Conservation (phyloP, 1,140 invertebrate genomes). For the Aradophagus sp. region DNA sequence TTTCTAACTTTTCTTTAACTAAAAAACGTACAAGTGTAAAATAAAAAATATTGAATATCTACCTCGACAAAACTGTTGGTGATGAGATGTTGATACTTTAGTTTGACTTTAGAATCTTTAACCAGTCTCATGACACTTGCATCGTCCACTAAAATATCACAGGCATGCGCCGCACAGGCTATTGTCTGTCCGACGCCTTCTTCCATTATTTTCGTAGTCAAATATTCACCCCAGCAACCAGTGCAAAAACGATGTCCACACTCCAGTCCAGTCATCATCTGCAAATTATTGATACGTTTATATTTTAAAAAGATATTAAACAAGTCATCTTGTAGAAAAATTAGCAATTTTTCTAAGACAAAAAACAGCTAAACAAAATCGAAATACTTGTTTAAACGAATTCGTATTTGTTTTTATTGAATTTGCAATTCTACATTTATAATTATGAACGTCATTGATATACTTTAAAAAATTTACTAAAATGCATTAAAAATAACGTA, state of each 20-base stretch:
- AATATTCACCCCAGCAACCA: slow-evolving; percentile 96
- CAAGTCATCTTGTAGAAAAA: too few relatives aligned
- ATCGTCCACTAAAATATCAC: slow-evolving; percentile 97
- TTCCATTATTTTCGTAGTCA: slow-evolving; percentile 98
- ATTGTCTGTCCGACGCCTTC: slow-evolving; percentile 97
- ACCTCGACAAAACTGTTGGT: slow-evolving; percentile 99
- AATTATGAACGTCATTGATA: too few relatives aligned
- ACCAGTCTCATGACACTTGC: slow-evolving; percentile 95
- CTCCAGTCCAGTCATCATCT: slow-evolving; percentile 97
- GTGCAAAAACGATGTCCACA: slow-evolving; percentile 98
- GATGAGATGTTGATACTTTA: slow-evolving; percentile 98
- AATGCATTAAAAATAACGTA: too few relatives aligned
- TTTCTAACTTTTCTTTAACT: too few relatives aligned
- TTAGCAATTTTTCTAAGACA: too few relatives aligned
- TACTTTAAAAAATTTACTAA: too few relatives aligned
- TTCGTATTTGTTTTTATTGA: too few relatives aligned
- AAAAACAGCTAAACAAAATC: too few relatives aligned
- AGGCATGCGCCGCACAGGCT: slow-evolving; percentile 93
- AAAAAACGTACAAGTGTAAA: too few relatives aligned
- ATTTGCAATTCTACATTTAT: too few relatives aligned
- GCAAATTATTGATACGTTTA: slow-evolving; percentile 64
- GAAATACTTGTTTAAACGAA: too few relatives aligned
- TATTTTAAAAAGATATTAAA: too few relatives aligned
- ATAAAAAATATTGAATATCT: neutral
- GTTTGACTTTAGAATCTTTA: slow-evolving; percentile 92